Evolutionary conservation across 2,113 vertebrate genomes (phyloP), one percentile per base, ranked within the genome.

Genomic region (Rafetus swinhoei): DNA sequence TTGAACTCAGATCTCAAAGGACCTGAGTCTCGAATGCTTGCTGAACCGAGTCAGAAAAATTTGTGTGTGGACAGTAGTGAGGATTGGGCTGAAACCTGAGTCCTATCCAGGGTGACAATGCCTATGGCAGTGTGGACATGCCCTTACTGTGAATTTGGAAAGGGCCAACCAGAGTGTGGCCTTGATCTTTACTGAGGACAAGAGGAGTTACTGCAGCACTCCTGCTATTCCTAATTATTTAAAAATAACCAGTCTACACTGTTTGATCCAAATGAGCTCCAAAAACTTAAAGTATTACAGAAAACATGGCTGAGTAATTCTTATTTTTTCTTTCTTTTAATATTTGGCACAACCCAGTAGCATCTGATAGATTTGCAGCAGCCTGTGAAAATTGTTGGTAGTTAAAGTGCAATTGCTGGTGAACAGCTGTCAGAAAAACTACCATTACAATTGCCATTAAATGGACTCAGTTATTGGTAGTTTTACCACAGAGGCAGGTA

Each of bases 401-500:
- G 76, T 65, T 76, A n/a, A 72, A 83, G 27, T 65, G 32, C 39
- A 24, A 55, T 92, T 92, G 35, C 74, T 85, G 81, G 60, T 32
- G 60, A 89, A 79, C 77, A 92, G 81, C 74, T 90, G 79, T 90
- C 65, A 52, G 87, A 85, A 92, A 90, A 79, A 57, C 55, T 83
- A 11, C 82, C 39, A 83, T 52, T 87, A 79, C 39, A 90, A 57
- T 79, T 72, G 65, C 65, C 65, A 35, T 35, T 72, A 69, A 69
- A 72, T 85, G 87, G 69, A 85, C 84, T 92, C 50, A 32, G 69
- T 79, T 57, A 25, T 79, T 87, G 72, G 72, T 18, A 52, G 77
- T 72, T 85, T 74, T 55, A 53, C 76, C 69, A 74, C 24, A 79
- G 39, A 52, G 79, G 14, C 57, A 54, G 21, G 65, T 32, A 35